Evolutionary conservation across 2,113 vertebrate species (phyloP).

Genomic region (Centropus bengalensis): DNA sequence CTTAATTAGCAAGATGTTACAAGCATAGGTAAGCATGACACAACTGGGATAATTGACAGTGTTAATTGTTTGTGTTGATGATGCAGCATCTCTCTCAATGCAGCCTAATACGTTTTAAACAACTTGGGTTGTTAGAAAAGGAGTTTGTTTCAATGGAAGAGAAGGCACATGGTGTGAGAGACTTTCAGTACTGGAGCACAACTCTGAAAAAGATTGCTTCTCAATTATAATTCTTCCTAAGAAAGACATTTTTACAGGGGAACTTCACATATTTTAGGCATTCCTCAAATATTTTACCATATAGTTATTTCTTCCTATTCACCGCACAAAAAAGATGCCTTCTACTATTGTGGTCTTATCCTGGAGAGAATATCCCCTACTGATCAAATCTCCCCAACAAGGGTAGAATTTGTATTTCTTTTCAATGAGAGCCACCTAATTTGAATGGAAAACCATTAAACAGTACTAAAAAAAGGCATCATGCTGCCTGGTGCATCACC

Average conservation of each 20-base stretch:
- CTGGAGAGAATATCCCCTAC: background rate
- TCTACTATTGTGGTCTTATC: accelerated
- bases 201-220: background rate
- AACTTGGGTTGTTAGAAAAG: background rate
- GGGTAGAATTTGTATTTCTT: background rate
- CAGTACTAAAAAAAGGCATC: background rate
- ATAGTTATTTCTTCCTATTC: background rate
- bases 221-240: background rate
- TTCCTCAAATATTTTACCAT: background rate
- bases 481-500: background rate
- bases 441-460: background rate
- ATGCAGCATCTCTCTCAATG: background rate
- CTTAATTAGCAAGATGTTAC: background rate
- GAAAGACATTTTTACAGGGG: background rate
- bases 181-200: background rate
- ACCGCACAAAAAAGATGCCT: background rate
- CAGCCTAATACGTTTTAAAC: background rate
- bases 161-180: background rate
- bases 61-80: background rate
- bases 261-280: background rate
- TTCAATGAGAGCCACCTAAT: background rate
- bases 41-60: background rate
- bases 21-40: background rate
- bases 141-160: background rate
- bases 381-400: background rate